Conservation (phyloP, 2,797 vertebrate genomes). For the Varecia variegata region DNA sequence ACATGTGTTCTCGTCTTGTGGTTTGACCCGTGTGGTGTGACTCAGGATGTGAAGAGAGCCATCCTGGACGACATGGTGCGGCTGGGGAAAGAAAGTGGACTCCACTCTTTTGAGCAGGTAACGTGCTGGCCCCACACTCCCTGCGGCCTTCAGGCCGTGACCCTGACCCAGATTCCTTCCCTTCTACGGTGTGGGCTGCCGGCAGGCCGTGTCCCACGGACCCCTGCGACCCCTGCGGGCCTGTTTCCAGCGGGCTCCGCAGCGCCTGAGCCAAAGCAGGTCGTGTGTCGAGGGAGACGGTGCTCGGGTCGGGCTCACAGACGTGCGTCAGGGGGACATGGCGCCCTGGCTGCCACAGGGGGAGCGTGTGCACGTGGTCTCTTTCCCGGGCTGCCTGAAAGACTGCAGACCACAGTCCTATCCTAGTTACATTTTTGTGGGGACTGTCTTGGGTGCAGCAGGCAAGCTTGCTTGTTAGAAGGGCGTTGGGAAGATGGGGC, state of each 20-base stretch:
- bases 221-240: not conserved
- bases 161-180: not conserved
- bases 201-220: not conserved
- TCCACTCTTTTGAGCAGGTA: conserved; percentile 99
- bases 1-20: conserved; percentile 41
- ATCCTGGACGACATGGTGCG: conserved; percentile 96
- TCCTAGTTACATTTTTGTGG: conserved; percentile 65
- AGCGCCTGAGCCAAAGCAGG: not conserved
- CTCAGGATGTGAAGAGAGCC: conserved; percentile 92
- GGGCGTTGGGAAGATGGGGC: not conserved
- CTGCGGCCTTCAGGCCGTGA: not conserved
- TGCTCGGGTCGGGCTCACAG: not conserved
- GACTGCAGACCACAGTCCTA: not conserved
- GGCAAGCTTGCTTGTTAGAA: not conserved
- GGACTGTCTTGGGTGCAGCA: not conserved
- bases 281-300: not conserved
- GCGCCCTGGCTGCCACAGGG: not conserved
- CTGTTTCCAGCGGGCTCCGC: not conserved
- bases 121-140: not conserved
- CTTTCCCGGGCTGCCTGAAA: not conserved
- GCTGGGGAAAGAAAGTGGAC: conserved; percentile 94
- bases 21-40: conserved; percentile 64
- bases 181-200: not conserved
- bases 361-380: not conserved
- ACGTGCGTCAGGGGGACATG: not conserved